phyloP scores from a whole-genome alignment of 2,888 invertebrate species.

The Aleiodes testaceus region DNA sequence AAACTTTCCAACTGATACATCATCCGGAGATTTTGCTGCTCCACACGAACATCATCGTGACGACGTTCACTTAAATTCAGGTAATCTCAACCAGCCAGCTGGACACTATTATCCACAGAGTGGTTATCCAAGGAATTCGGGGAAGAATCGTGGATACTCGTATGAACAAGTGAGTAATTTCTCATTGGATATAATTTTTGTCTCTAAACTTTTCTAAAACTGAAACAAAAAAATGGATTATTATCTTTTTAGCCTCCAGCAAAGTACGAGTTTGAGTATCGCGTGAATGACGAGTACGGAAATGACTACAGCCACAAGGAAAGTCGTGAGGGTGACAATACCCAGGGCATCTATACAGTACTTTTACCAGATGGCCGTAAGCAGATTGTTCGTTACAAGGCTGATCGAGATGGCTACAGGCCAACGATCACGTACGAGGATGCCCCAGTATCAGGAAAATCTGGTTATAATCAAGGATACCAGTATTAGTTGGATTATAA shows the following conservation, averaged over 20 bases:
- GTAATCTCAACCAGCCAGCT: constrained; percentile 28
- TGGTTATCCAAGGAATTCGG: constrained; percentile 25
- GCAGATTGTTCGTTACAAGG: constrained; percentile 81
- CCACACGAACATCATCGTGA: constrained; percentile 14
- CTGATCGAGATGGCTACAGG: constrained; percentile 80
- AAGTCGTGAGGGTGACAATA: constrained; percentile 68
- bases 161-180: constrained; percentile 40
- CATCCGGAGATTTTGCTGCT: constrained; percentile 36
- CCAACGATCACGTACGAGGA: constrained; percentile 82
- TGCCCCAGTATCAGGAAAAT: constrained; percentile 50
- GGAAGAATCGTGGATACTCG: constrained; percentile 37
- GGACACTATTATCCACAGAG: constrained; percentile 37
- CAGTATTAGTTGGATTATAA: constrained; percentile 49
- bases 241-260: constrained; percentile 58
- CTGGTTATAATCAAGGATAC: constrained; percentile 60
- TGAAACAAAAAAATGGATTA: background rate
- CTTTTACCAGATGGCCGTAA: constrained; percentile 70
- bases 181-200: background rate
- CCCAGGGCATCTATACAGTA: constrained; percentile 71
- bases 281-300: constrained; percentile 68
- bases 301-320: constrained; percentile 72
- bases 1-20: constrained; percentile 33
- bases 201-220: too few species aligned
- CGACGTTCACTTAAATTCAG: constrained; percentile 12
- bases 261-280: constrained; percentile 70